Base-by-base conservation (phyloP, 2,888 invertebrate species). In the Apamea monoglypha region DNA sequence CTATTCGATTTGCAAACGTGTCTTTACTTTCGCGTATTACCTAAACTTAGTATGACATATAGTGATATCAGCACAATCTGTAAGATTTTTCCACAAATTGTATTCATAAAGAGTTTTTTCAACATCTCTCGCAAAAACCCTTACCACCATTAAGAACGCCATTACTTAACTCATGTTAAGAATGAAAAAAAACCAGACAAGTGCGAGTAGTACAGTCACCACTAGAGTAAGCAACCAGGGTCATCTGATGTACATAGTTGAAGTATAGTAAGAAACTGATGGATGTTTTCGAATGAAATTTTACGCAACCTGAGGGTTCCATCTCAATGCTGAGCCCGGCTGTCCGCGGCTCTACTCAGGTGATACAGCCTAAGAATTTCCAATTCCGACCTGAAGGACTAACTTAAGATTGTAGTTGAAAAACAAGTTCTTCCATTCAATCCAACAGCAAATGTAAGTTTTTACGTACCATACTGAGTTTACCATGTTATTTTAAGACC, bases 1-100 rank as follows among this genome's bases (percentile, higher is more conserved):
- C 67, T 59, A 59, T 64, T 63, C 0, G 25, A 50, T 75, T 69
- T 47, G 18, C 29, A 40, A 68, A 74, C 68, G 53, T 40, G 18
- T 29, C 16, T 21, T 71, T 80, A 53, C 16, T 53, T 59, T 21
- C n/a, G 10, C 18, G 21, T 74, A 32, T 25, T 32, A 18, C 6
- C 18, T 67, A 29, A 8, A 47, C 29, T 25, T 5, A 40, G 29
- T 71, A 40, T 29, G 29, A n/a, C 0, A 4, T n/a, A 5, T 21
- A 53, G 1, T 16, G 29, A 18, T 44, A 14, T n/a, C 44, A 8
- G 25, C 18, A 14, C 12, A 8, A 36, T 29, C 6, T 61, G 32
- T 32, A 32, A 3, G 1, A 36, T 21, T 56, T 73, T 12, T 25
- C 25, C 5, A 25, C 2, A 16, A 50, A 32, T 32, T 50, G 2